Evolutionary conservation across 1,140 invertebrate genomes (phyloP).

Genomic region (Nephotettix cincticeps): DNA sequence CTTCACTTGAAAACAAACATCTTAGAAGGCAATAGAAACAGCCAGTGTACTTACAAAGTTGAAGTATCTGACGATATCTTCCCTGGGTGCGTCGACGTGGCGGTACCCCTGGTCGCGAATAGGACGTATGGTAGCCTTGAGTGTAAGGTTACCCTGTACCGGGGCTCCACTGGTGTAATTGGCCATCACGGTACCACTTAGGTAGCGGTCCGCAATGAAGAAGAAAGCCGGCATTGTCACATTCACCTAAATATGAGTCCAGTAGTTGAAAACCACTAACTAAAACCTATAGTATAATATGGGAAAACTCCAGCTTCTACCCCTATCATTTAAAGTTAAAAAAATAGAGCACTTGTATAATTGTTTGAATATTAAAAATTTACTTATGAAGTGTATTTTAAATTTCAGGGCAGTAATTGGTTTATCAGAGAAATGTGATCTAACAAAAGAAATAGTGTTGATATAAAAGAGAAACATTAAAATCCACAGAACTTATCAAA

Average conservation of each 20-base stretch:
- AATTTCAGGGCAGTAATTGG: too few species aligned
- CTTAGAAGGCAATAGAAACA: too few species aligned
- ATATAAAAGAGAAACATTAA: too few species aligned
- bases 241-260: conserved; percentile 85
- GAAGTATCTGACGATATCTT: conserved; percentile 63
- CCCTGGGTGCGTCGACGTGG: conserved; percentile 29
- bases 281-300: background rate
- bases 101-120: conserved; percentile 46
- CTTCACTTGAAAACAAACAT: too few species aligned
- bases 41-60: conserved; percentile 62
- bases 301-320: background rate
- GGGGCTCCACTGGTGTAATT: conserved; percentile 91
- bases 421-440: too few species aligned
- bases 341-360: background rate
- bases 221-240: conserved; percentile 94
- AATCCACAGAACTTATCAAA: too few species aligned
- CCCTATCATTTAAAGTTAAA: background rate
- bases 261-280: conserved; percentile 24
- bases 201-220: conserved; percentile 77
- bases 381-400: too few species aligned
- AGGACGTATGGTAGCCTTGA: conserved; percentile 73
- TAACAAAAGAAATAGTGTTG: too few species aligned
- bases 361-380: too few species aligned
- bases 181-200: conserved; percentile 83
- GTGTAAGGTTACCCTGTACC: conserved; percentile 80